A percentile compares a stretch with the other conserved stretches of the same genome.
Conservation (phyloP, 2,113 vertebrate species). For the Cyprinodon tularosa region DNA sequence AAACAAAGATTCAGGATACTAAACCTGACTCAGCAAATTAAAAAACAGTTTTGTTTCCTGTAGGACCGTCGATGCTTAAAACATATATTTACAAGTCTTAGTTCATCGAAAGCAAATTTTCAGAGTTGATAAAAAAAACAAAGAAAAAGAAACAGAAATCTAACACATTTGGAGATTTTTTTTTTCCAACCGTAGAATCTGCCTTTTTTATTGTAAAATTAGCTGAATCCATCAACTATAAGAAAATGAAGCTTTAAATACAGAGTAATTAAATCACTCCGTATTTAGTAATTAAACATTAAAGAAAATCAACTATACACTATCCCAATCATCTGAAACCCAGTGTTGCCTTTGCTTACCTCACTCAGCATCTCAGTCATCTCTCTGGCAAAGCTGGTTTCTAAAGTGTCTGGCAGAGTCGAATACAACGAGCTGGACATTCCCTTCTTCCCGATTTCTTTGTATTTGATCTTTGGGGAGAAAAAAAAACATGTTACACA, state of each 20-base stretch:
- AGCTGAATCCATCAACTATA: not conserved
- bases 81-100: no score
- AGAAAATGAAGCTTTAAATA: not conserved
- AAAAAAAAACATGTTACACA: not conserved
- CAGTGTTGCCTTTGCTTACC: constrained; percentile 18
- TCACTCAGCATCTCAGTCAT: constrained; percentile 53
- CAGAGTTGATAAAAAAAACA: not conserved
- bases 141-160: not conserved
- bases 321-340: not conserved
- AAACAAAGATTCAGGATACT: not conserved
- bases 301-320: not conserved
- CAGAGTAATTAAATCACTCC: not conserved
- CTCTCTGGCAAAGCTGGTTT: constrained; percentile 86
- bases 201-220: not conserved
- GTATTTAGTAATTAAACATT: not conserved
- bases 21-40: not conserved
- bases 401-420: constrained; percentile 84
- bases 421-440: constrained; percentile 82
- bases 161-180: not conserved
- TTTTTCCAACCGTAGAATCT: not conserved
- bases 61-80: no score
- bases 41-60: not conserved
- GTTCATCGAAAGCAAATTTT: not conserved
- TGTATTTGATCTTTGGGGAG: constrained; percentile 84
- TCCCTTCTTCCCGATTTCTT: constrained; percentile 79